Conservation (phyloP, 1,140 invertebrate species). For the Cydia fagiglandana region DNA sequence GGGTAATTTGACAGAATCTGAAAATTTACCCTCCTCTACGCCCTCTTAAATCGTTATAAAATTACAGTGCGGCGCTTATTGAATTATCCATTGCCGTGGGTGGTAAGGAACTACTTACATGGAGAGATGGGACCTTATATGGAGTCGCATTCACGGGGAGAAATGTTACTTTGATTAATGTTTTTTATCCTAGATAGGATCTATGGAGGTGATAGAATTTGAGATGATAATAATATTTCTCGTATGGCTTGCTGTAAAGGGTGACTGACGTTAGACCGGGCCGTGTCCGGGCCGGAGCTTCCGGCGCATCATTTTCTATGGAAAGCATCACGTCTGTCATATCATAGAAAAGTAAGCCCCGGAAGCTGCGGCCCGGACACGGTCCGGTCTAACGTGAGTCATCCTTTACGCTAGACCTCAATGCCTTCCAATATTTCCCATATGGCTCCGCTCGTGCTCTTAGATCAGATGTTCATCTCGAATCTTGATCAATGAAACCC, state of each 20-base stretch:
- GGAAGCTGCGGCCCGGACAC: too few species aligned
- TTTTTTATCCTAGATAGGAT: background rate
- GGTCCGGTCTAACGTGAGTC: too few species aligned
- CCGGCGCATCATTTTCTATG: too few species aligned
- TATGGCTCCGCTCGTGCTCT: background rate
- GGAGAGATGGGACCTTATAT: background rate
- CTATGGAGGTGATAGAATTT: background rate
- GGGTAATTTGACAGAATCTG: too few species aligned
- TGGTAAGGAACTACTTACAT: background rate
- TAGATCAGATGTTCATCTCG: background rate
- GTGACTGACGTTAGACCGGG: too few species aligned
- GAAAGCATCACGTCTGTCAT: too few species aligned
- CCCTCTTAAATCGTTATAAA: conserved; percentile 5
- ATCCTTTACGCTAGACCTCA: too few species aligned
- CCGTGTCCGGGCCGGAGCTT: too few species aligned
- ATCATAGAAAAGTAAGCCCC: too few species aligned
- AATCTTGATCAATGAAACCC: conserved; percentile 2
- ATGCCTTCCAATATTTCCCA: background rate
- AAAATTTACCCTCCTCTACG: too few species aligned
- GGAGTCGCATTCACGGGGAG: background rate
- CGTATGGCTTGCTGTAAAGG: background rate
- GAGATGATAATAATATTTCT: background rate
- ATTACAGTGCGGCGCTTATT: conserved; percentile 1
- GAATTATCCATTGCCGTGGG: background rate
- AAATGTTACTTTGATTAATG: conserved; percentile 8